Conservation (phyloP, 2,888 invertebrate species). For the Euplexia lucipara region DNA sequence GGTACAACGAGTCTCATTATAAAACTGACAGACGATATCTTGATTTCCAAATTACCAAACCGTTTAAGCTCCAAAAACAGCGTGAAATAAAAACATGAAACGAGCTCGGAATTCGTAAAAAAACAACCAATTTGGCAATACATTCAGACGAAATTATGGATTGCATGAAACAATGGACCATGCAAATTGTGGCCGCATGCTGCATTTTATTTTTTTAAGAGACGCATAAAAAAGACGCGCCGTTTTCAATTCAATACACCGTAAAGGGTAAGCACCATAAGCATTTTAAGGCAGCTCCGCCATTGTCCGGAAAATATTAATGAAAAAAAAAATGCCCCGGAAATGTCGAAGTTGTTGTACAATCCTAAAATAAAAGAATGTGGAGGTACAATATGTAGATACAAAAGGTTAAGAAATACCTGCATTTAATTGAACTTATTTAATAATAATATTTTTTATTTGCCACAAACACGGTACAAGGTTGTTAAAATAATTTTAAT, state of each 20-base stretch:
- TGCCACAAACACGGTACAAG: too few species aligned
- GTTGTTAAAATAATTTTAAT: too few species aligned
- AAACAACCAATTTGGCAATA: slow-evolving; percentile 74
- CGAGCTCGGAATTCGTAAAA: slow-evolving; percentile 69
- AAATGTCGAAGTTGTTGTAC: slow-evolving; percentile 70
- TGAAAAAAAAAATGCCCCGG: slow-evolving; percentile 75
- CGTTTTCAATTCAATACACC: slow-evolving; percentile 80
- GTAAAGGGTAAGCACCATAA: slow-evolving; percentile 75
- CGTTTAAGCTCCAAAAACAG: slow-evolving; percentile 31
- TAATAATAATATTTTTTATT: too few species aligned
- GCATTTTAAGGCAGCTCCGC: slow-evolving; percentile 77
- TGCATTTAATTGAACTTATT: slow-evolving; percentile 11
- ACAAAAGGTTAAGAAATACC: slow-evolving; percentile 21
- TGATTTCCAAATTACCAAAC: slow-evolving; percentile 48
- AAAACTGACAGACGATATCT: slow-evolving; percentile 23
- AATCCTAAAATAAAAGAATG: slow-evolving; percentile 51
- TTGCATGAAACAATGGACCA: slow-evolving; percentile 85
- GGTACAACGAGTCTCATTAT: slow-evolving; percentile 29
- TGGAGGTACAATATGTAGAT: slow-evolving; percentile 35
- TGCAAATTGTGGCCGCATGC: slow-evolving; percentile 84
- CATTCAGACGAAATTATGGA: slow-evolving; percentile 82
- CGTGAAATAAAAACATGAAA: slow-evolving; percentile 71
- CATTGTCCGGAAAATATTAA: slow-evolving; percentile 80
- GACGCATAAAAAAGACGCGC: slow-evolving; percentile 77
- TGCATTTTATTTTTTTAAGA: slow-evolving; percentile 80